phyloP scores from a whole-genome alignment of 2,888 invertebrate species.

The Encarsia formosa region DNA sequence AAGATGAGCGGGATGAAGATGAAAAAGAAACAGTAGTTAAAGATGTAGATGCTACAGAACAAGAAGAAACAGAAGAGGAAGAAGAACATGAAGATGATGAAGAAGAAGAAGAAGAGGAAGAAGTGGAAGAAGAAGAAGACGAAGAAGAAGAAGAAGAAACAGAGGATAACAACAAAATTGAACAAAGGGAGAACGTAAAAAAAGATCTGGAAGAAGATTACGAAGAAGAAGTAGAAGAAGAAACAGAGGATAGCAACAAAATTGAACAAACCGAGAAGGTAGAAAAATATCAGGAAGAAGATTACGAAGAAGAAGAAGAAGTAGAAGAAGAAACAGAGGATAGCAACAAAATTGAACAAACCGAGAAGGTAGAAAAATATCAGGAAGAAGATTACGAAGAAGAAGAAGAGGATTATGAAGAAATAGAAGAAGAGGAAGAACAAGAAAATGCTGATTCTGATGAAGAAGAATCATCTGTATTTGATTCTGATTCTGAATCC shows the following conservation, averaged over 20 bases:
- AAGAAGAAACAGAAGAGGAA: not conserved
- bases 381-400: not conserved
- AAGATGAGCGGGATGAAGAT: conserved; percentile 4
- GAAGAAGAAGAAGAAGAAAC: not conserved
- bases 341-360: not conserved
- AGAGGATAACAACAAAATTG: not conserved
- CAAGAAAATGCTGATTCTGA: not conserved
- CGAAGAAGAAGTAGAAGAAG: not conserved
- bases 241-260: not conserved
- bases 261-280: not conserved
- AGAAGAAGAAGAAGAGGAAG: not conserved
- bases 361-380: not conserved
- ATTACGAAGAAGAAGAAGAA: not conserved
- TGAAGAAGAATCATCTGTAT: no score
- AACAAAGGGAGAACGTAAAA: not conserved
- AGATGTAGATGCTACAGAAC: not conserved
- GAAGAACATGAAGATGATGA: not conserved
- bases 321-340: not conserved
- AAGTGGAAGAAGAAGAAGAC: not conserved
- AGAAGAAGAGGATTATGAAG: not conserved
- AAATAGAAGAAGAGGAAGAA: not conserved
- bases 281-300: conserved; percentile 1
- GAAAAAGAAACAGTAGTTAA: not conserved
- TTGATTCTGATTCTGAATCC: no score
- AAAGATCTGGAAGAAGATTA: not conserved